phyloP scores from a whole-genome alignment of 30 jellyfish, hydroid and myxozoan genomes.

The Clytia hemisphaerica region DNA sequence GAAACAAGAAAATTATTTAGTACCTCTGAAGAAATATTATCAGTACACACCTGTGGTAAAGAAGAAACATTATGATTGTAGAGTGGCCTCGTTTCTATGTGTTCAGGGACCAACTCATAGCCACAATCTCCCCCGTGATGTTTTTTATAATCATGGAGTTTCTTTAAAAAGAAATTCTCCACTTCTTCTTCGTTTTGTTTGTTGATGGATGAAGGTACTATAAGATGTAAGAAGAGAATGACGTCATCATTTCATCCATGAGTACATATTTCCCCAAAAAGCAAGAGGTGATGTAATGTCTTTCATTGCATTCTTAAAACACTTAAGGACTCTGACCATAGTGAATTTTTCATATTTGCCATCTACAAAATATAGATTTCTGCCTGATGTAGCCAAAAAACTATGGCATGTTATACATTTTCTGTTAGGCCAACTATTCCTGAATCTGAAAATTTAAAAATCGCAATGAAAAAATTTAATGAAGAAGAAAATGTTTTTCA shows the following conservation, averaged over 20 bases:
- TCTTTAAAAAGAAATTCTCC: conserved; percentile 59
- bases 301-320: no score
- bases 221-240: background rate
- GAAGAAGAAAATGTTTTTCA: no score
- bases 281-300: no score
- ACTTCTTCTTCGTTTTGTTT: conserved; percentile 44
- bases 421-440: no score
- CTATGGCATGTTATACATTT: no score
- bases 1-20: background rate
- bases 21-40: background rate
- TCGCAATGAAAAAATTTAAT: no score
- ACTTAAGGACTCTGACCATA: no score
- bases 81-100: conserved; percentile 67
- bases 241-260: background rate
- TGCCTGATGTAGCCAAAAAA: no score
- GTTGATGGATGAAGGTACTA: background rate
- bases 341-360: no score
- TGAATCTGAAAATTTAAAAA: no score
- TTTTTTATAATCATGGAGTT: conserved; percentile 32
- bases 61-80: conserved; percentile 61
- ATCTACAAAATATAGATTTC: no score
- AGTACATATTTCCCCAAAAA: no score
- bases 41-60: conserved; percentile 53
- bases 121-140: conserved; percentile 46
- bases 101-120: conserved; percentile 86